Evolutionary conservation across 2,888 invertebrate genomes (phyloP).

Genomic region (Pyrochroa serraticornis): DNA sequence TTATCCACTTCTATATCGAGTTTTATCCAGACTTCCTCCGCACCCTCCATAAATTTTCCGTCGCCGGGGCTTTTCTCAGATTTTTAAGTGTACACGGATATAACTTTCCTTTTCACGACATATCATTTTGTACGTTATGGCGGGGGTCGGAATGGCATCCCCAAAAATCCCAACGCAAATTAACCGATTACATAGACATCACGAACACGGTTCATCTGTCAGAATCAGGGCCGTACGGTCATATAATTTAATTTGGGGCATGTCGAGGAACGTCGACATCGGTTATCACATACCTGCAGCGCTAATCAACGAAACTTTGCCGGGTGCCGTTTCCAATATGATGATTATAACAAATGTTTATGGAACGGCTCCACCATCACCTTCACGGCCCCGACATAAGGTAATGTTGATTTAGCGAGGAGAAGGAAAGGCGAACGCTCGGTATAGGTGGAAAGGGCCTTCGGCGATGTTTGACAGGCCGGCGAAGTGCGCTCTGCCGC

Average conservation of each 20-base stretch:
- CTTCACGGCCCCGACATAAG: not conserved
- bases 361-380: not conserved
- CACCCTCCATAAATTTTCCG: slow-evolving; percentile 46
- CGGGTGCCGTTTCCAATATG: not conserved
- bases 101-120: slow-evolving; percentile 32
- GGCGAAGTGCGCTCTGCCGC: slow-evolving; percentile 25
- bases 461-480: slow-evolving; percentile 30
- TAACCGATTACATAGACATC: slow-evolving; percentile 12
- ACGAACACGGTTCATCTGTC: slow-evolving; percentile 7
- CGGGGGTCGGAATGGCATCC: not conserved
- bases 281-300: not conserved
- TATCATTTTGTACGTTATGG: slow-evolving; percentile 16
- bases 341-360: not conserved
- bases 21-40: slow-evolving; percentile 43
- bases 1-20: slow-evolving; percentile 47
- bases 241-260: slow-evolving; percentile 2
- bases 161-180: slow-evolving; percentile 1
- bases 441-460: slow-evolving; percentile 18
- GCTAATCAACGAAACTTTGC: not conserved
- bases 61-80: slow-evolving; percentile 33
- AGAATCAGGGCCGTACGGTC: not conserved
- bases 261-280: not conserved
- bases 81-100: slow-evolving; percentile 40
- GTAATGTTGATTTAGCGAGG: slow-evolving; percentile 9
- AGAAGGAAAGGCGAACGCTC: slow-evolving; percentile 6